These are phyloP conservation scores for Spea multiplicata DNA, from an alignment of 2,113 vertebrate species.

Conservation along the genomic window DNA sequence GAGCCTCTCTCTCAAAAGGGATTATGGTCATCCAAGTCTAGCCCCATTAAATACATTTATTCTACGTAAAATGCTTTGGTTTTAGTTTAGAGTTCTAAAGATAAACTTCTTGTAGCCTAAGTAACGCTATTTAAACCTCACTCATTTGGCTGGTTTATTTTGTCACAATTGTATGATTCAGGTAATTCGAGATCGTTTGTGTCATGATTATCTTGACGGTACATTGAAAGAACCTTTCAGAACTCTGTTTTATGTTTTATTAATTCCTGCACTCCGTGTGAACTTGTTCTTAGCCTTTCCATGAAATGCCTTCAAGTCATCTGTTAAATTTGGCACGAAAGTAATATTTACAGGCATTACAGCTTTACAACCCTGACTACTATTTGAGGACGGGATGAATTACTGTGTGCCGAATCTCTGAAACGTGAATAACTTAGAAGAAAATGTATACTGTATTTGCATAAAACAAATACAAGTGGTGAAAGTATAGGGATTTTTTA, in stretches of 20 bases:
- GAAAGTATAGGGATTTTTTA: background rate
- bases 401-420: background rate
- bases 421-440: background rate
- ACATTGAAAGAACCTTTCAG: slow-evolving; percentile 37
- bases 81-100: no score
- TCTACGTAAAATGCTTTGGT: no score
- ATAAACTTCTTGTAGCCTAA: no score
- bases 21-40: no score
- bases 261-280: slow-evolving; percentile 37
- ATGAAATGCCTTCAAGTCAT: slow-evolving; percentile 15
- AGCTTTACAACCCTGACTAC: background rate
- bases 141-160: background rate
- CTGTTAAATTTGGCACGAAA: slow-evolving; percentile 20
- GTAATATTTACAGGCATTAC: background rate
- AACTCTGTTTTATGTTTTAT: slow-evolving; percentile 44
- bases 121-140: no score
- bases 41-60: no score
- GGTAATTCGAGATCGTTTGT: slow-evolving; percentile 5
- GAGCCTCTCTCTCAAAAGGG: no score
- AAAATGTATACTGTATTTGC: background rate
- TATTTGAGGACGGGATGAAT: background rate
- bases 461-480: background rate
- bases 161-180: slow-evolving; percentile 12
- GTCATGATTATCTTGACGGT: slow-evolving; percentile 27
- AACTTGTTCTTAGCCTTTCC: slow-evolving; percentile 26